Percentiles rank a stretch among this genome's conserved stretches.
These are phyloP conservation scores for Drosophila serrata DNA, from an alignment of 1,140 invertebrate genomes.

Conservation along the genomic window DNA sequence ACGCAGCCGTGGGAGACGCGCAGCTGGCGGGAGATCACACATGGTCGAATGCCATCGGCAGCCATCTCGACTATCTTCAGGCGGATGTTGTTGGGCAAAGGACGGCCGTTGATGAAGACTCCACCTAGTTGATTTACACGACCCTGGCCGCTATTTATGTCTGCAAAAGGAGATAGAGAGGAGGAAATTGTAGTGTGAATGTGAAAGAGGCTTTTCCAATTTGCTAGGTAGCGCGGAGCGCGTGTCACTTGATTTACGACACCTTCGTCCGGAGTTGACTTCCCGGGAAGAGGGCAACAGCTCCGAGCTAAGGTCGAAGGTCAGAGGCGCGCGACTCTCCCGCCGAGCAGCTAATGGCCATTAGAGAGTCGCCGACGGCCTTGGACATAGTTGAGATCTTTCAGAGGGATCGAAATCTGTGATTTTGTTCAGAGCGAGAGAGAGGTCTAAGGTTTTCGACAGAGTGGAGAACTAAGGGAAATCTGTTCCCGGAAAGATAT, in stretches of 20 bases:
- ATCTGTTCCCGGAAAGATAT: neutral
- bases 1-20: constrained; percentile 94
- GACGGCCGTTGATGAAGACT: constrained; percentile 93
- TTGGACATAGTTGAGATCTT: constrained; percentile 12
- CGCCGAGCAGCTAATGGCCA: constrained; percentile 52
- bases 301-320: constrained; percentile 54
- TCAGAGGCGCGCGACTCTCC: constrained; percentile 54
- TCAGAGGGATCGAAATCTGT: neutral
- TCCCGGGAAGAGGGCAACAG: constrained; percentile 52
- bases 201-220: constrained; percentile 49
- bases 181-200: constrained; percentile 25
- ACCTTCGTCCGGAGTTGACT: constrained; percentile 64
- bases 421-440: neutral
- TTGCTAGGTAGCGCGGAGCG: constrained; percentile 44
- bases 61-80: constrained; percentile 94
- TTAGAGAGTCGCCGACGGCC: constrained; percentile 43
- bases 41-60: constrained; percentile 91
- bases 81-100: constrained; percentile 92
- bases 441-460: neutral
- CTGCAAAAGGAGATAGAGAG: constrained; percentile 33
- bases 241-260: constrained; percentile 82
- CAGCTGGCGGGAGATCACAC: constrained; percentile 92
- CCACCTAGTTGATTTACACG: constrained; percentile 94
- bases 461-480: neutral
- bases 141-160: constrained; percentile 89